Evolutionary conservation across 1,140 invertebrate species (phyloP), one percentile per base, ranked within the genome.

Genomic region (Belonocnema kinseyi): DNA sequence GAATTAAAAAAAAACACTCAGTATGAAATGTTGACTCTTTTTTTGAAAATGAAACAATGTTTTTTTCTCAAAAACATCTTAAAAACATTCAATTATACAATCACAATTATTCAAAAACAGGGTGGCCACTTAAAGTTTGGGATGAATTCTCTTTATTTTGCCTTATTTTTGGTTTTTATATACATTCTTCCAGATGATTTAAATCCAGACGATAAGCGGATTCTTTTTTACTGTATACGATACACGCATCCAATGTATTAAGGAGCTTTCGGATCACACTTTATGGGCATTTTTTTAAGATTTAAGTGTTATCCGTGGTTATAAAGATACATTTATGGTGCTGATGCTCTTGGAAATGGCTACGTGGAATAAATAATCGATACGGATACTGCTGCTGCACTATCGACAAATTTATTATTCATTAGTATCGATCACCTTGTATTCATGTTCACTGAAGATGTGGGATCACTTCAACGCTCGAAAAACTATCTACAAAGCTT

Each of bases 221-320:
- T 46, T 46, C 40, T 46, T 46, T 46, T 46, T 46, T 46, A 46
- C 40, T 46, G 40, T 46, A 8, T 21, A 26, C 13, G 58, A 66
- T 66, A 66, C 58, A 40, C 58, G 26, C 58, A 66, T 21, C 19
- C 12, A 66, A 66, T 33, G 58, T 66, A 14, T 66, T 33, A 66
- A 66, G 58, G 75, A 83, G 86, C 72, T 87, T 83, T 72, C 54
- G 77, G 58, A 75, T 77, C 73, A 21, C 73, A 72, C 75, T 75
- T 77, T 77, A 82, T 78, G 51, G 73, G 52, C 61, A 80, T 77
- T 78, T 77, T 77, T 77, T 78, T 26, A 72, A 46, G 61, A 46
- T 74, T 74, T 61, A 74, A 80, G 70, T 72, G 21, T 61, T 51
- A 80, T 77, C 76, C 66, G n/a, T n/a, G 77, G 53, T 78, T 75